phyloP scores from a whole-genome alignment of 2,113 vertebrate genomes.

The Anguilla rostrata region DNA sequence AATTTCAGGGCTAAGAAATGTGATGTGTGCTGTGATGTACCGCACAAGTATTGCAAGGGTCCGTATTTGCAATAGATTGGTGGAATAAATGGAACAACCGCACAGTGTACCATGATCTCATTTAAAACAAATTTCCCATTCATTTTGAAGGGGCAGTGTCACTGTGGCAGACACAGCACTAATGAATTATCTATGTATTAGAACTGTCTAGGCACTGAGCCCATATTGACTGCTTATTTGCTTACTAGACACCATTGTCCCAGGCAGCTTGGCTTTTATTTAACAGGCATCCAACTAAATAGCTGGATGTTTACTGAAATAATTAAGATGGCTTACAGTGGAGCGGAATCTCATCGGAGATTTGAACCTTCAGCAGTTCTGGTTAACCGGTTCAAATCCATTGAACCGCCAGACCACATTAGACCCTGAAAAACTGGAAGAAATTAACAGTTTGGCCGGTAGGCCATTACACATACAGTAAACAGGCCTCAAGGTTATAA shows the following conservation, averaged over 20 bases:
- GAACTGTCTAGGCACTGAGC: neutral
- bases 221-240: neutral
- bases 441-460: neutral
- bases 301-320: neutral
- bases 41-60: neutral
- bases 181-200: neutral
- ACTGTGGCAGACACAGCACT: neutral
- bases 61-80: neutral
- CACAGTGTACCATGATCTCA: neutral
- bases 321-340: neutral
- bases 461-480: neutral
- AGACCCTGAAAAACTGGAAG: neutral
- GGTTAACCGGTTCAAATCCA: neutral
- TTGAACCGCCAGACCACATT: neutral
- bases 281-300: neutral
- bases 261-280: neutral
- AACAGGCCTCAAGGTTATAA: neutral
- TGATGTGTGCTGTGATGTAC: neutral
- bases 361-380: neutral
- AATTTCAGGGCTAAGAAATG: neutral
- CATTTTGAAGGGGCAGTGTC: conserved; percentile 2
- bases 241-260: neutral
- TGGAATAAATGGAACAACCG: neutral
- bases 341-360: neutral
- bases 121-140: neutral